Evolutionary conservation across 2,113 vertebrate genomes (phyloP), one percentile per base, ranked within the genome.

Genomic region (Amphilophus citrinellus): DNA sequence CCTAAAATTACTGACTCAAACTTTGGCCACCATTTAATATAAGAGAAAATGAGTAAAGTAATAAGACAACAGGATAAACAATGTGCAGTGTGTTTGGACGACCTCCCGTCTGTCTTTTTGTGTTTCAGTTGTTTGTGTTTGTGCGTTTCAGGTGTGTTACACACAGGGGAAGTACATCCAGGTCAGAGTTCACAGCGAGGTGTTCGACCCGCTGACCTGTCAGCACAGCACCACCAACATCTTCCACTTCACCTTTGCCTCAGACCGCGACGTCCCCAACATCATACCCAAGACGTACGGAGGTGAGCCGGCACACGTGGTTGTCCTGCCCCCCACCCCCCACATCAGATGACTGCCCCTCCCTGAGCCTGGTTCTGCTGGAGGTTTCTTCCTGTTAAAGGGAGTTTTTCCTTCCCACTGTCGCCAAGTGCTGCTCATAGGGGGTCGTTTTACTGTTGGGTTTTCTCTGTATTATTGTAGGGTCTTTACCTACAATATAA

Each of bases 191-290:
- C 98, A 99, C 95, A 99, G 96, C 24, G 98, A 98, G 85, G 98
- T 99, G 81, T 96, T 97, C 18, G 97, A 98, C 93, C 96, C 98
- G 17, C 88, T 96, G 75, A 95, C 96, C 47, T 94, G 89, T n/a
- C 96, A 98, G 66, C 97, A 99, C 88, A 96, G 93, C 71, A 99
- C 98, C 77, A 99, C 98, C 88, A 99, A 99, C 82, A 93, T 97
- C 85, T 99, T 99, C 93, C 98, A 99, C 94, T 99, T 97, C 89
- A 99, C 98, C 2, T 99, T 98, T 87, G 30, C 88, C n/a, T 97
- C 97, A 0, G 97, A 98, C 86, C 95, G 95, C 0, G 96, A 96
- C 1, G 97, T 98, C 44, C 97, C 97, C 68, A 93, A 88, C 44
- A 83, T 99, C 89, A 93, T 97, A 8, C 98, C 98, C 2, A 97